phyloP scores from a whole-genome alignment of 1,140 invertebrate species.

The Arctopsyche grandis region DNA sequence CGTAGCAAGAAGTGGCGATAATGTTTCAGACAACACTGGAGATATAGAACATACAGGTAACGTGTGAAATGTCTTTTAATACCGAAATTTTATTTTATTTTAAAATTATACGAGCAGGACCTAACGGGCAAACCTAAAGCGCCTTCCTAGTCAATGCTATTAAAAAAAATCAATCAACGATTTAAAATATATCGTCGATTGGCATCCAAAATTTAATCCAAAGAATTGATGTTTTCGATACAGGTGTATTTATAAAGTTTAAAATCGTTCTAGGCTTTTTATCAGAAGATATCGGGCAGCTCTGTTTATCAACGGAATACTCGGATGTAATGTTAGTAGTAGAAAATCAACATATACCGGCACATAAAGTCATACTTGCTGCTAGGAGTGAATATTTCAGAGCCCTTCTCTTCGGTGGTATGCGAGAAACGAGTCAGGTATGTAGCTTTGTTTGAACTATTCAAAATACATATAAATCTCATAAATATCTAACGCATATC shows the following conservation, averaged over 20 bases:
- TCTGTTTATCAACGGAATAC: slow-evolving; percentile 89
- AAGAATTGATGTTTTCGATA: too few relatives aligned
- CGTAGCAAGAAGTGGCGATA: slow-evolving; percentile 7
- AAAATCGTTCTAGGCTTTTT: slow-evolving; percentile 42
- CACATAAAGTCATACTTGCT: slow-evolving; percentile 88
- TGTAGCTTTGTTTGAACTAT: neutral
- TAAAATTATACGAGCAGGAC: too few relatives aligned
- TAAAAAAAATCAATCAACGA: too few relatives aligned
- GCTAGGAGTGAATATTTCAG: slow-evolving; percentile 95
- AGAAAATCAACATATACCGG: slow-evolving; percentile 83
- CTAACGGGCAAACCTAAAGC: too few relatives aligned
- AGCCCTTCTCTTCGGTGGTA: slow-evolving; percentile 89
- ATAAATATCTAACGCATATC: slow-evolving; percentile 16
- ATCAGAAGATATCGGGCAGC: slow-evolving; percentile 81
- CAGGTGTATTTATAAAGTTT: too few relatives aligned
- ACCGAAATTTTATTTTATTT: too few relatives aligned
- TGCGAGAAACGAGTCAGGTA: slow-evolving; percentile 85
- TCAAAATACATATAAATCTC: neutral
- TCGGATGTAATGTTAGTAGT: slow-evolving; percentile 92
- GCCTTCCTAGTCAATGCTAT: too few relatives aligned
- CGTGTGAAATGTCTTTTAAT: too few relatives aligned
- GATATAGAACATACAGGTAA: slow-evolving; percentile 69
- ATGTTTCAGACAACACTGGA: slow-evolving; percentile 57
- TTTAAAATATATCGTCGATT: too few relatives aligned
- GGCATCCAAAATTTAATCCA: too few relatives aligned